Percentiles rank a stretch among this genome's conserved stretches.
phyloP scores from a whole-genome alignment of 2,797 vertebrate species.

The Poecilia picta region DNA sequence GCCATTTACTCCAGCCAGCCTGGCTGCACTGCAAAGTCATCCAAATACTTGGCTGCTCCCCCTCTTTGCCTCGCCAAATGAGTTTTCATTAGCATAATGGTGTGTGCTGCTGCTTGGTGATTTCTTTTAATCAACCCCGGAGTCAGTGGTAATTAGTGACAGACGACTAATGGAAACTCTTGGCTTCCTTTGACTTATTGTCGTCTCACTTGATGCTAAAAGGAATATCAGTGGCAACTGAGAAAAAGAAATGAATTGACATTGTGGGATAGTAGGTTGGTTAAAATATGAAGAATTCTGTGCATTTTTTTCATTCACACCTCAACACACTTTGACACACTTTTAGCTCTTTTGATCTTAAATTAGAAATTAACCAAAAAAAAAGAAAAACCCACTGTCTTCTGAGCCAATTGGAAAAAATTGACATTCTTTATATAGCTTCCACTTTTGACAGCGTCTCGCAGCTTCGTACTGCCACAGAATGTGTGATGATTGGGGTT shows the following conservation, averaged over 20 bases:
- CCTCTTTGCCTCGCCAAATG: constrained; percentile 69
- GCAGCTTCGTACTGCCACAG: constrained; percentile 72
- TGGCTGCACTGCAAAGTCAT: constrained; percentile 43
- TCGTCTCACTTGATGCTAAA: constrained; percentile 40
- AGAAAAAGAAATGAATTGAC: constrained; percentile 29
- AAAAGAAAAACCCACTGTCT: constrained; percentile 22
- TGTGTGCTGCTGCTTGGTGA: constrained; percentile 70
- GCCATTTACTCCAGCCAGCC: constrained; percentile 51
- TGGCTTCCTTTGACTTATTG: constrained; percentile 54
- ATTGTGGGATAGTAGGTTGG: constrained; percentile 26
- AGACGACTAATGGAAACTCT: constrained; percentile 74
- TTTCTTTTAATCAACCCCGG: constrained; percentile 80
- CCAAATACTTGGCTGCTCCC: constrained; percentile 62
- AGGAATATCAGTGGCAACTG: constrained; percentile 49
- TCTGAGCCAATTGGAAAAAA: constrained; percentile 60
- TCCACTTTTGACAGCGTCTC: constrained; percentile 56
- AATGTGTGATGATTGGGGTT: constrained; percentile 71
- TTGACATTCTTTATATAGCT: constrained; percentile 66
- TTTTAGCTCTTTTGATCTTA: constrained; percentile 40
- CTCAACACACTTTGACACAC: constrained; percentile 36
- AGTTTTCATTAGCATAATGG: constrained; percentile 80
- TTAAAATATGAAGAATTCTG: constrained; percentile 31
- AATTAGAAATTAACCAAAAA: constrained; percentile 56
- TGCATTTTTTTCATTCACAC: constrained; percentile 24
- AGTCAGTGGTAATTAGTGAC: constrained; percentile 76